Evolutionary conservation across 1,140 invertebrate genomes (phyloP).

Genomic region (Drosophila dunni): DNA sequence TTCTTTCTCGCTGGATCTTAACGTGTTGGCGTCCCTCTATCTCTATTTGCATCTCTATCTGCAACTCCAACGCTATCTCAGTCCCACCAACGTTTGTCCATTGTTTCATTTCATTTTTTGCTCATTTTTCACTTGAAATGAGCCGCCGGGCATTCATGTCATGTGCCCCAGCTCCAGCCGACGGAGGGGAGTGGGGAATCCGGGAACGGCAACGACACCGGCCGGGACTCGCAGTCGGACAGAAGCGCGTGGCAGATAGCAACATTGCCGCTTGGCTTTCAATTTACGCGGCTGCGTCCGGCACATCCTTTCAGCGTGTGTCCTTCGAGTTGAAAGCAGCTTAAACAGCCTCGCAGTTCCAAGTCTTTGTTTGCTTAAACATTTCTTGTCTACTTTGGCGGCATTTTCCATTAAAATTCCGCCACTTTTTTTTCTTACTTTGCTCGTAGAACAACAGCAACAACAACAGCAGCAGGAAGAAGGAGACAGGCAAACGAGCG

Average conservation of each 20-base stretch:
- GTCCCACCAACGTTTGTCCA: conserved; percentile 35
- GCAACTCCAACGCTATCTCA: not conserved
- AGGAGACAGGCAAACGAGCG: conserved; percentile 19
- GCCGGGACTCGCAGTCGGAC: conserved; percentile 10
- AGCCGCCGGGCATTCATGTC: conserved; percentile 76
- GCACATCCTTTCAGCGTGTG: conserved; percentile 77
- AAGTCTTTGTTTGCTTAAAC: conserved; percentile 77
- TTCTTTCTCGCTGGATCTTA: conserved; percentile 58
- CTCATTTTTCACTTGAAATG: conserved; percentile 83
- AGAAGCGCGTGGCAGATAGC: conserved; percentile 30
- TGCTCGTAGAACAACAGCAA: conserved; percentile 32
- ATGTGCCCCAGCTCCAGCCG: conserved; percentile 49
- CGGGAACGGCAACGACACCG: conserved; percentile 42
- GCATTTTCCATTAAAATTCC: conserved; percentile 84
- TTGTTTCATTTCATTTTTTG: conserved; percentile 83
- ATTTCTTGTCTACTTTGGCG: conserved; percentile 66
- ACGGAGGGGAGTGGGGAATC: not conserved
- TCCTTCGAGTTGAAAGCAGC: conserved; percentile 75
- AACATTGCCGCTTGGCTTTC: conserved; percentile 56
- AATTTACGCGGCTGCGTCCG: conserved; percentile 73
- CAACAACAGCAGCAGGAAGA: conserved; percentile 13
- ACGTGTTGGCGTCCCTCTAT: conserved; percentile 33
- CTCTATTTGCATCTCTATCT: not conserved
- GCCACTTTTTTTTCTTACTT: conserved; percentile 48
- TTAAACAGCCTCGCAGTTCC: conserved; percentile 69